Base-by-base conservation (phyloP, 2,113 vertebrate species). In the Upupa epops region DNA sequence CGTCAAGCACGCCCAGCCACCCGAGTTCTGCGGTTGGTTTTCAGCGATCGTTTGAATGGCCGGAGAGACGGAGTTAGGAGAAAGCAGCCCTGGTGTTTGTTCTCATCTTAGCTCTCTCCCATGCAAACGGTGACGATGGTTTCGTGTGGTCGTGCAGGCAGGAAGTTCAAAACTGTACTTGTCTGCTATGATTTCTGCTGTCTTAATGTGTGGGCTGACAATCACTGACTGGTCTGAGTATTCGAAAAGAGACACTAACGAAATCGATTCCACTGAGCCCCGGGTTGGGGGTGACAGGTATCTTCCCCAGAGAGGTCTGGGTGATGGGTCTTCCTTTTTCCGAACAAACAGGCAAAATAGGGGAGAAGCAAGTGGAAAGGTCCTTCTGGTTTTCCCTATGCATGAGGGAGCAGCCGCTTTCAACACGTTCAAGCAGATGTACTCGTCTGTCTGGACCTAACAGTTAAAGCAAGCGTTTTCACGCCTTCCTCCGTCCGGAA, bases 181-280 rank as follows among this genome's bases (percentile, higher is more conserved):
- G 70, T 86, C 92, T 96, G 94, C 86, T 94, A 13, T 84, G 75
- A 83, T 95, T 95, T 96, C 87, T 95, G 79, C 92, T 91, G 94
- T 97, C 94, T 97, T 97, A 96, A 97, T 94, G 90, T 90, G 96
- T 97, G 97, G 93, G 95, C 94, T 97, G 98, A 98, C 98, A 98
- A 98, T 98, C 97, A 97, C 74, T 80, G 75, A 95, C 94, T 94
- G 93, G 19, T 86, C 89, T 82, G 45, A 96, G 96, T 95, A 96
- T 96, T 83, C 85, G 79, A 90, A 90, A 80, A 75, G 89, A 71
- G 80, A 83, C 46, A 59, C 26, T 69, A 49, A 83, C 24, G 81
- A 79, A 92, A 88, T 86, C 84, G 79, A 91, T 71, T 65, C 34
- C 52, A 59, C 59, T 61, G 64, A 83, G 93, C 93, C 42, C 45